Evolutionary conservation across 2,113 vertebrate genomes (phyloP).

Genomic region (Tragulus kanchil): DNA sequence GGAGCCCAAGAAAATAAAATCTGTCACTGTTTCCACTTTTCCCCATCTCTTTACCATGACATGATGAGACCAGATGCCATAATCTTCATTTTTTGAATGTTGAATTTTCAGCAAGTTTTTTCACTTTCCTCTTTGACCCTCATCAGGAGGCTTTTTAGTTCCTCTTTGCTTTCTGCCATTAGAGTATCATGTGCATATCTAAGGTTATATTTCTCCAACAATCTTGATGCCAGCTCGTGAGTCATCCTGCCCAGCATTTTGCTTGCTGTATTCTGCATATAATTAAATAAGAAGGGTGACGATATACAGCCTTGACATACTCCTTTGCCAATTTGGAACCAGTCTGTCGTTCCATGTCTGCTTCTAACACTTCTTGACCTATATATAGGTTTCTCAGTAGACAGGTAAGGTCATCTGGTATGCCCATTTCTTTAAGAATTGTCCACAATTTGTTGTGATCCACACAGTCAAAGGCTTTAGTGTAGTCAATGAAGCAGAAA

Average conservation of each 20-base stretch:
- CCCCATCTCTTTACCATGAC: neutral
- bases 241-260: neutral
- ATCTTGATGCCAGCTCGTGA: neutral
- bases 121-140: neutral
- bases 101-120: neutral
- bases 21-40: neutral
- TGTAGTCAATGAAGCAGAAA: neutral
- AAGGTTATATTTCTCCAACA: neutral
- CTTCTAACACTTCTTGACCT: neutral
- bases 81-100: neutral
- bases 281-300: neutral
- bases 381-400: neutral
- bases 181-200: neutral
- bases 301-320: neutral
- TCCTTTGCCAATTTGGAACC: neutral
- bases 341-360: neutral
- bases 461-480: neutral
- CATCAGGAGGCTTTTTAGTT: neutral
- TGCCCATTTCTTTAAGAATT: neutral
- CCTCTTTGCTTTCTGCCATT: neutral
- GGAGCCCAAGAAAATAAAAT: neutral
- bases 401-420: neutral
- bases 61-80: neutral
- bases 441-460: neutral
- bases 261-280: neutral